Evolutionary conservation across 2,797 vertebrate genomes (phyloP).

Genomic region (Benthosema pterotum): DNA sequence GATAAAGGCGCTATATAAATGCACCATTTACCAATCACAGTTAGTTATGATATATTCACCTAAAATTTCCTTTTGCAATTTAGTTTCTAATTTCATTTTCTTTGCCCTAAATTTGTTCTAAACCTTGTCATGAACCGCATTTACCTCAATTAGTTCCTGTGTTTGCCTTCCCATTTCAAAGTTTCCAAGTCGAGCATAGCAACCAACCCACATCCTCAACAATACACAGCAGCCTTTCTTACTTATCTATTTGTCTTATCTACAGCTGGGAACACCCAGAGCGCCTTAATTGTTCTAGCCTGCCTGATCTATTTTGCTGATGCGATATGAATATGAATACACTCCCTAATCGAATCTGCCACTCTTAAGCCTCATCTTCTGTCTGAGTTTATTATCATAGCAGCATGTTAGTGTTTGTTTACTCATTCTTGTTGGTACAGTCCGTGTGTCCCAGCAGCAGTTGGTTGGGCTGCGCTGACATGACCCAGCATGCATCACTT

Average conservation of each 20-base stretch:
- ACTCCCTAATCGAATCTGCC: conserved; percentile 23
- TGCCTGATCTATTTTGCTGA: conserved; percentile 4
- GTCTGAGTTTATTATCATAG: conserved; percentile 15
- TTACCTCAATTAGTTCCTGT: background rate
- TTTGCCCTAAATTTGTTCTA: too few relatives aligned
- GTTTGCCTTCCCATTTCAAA: background rate
- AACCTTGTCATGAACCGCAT: background rate
- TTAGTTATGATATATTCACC: too few relatives aligned
- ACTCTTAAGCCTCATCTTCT: background rate
- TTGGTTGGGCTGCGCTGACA: conserved; percentile 19
- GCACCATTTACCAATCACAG: too few relatives aligned
- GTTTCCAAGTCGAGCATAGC: background rate
- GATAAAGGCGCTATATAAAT: too few relatives aligned
- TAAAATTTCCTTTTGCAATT: too few relatives aligned
- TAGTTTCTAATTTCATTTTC: too few relatives aligned
- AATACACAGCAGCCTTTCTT: too few relatives aligned
- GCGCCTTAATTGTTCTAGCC: conserved; percentile 8
- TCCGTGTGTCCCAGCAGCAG: conserved; percentile 20
- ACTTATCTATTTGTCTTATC: too few relatives aligned
- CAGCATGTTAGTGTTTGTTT: conserved; percentile 51
- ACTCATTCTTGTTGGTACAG: conserved; percentile 24
- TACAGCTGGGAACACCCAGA: background rate
- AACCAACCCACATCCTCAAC: background rate
- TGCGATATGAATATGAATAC: conserved; percentile 14
- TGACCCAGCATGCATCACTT: conserved; percentile 44